phyloP scores from a whole-genome alignment of 2,888 invertebrate species.

The Eupeodes latifasciatus region DNA sequence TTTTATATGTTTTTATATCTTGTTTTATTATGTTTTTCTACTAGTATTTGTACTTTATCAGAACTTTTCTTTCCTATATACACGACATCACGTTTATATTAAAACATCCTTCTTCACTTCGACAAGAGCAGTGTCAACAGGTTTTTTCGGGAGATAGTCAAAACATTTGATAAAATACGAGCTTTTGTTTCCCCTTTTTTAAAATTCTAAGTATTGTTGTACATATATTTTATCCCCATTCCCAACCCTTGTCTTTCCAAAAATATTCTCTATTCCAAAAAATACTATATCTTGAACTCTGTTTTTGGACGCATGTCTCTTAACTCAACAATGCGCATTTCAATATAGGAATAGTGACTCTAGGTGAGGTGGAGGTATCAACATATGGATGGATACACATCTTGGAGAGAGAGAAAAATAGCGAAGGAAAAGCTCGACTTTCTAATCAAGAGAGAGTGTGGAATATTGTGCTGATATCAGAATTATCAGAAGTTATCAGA shows the following conservation, averaged over 20 bases:
- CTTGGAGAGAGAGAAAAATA: neutral
- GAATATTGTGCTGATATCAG: constrained; percentile 5
- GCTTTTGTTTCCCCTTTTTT: constrained; percentile 23
- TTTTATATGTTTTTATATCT: constrained; percentile 12
- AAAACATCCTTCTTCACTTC: constrained; percentile 62
- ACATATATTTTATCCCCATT: no score
- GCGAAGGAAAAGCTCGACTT: constrained; percentile 45
- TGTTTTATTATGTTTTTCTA: constrained; percentile 1
- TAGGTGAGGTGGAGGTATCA: neutral
- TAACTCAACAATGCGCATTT: constrained; percentile 59
- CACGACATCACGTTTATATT: constrained; percentile 53
- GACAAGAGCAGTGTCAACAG: constrained; percentile 67
- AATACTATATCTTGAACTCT: neutral
- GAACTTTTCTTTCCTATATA: constrained; percentile 37
- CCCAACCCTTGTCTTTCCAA: constrained; percentile 22
- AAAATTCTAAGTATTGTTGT: neutral
- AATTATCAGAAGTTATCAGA: constrained; percentile 30
- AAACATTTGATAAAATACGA: constrained; percentile 70
- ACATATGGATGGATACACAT: constrained; percentile 33
- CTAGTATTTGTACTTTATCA: constrained; percentile 46
- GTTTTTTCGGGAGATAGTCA: constrained; percentile 70
- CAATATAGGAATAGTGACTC: neutral
- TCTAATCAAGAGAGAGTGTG: constrained; percentile 30
- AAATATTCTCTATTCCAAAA: constrained; percentile 40
- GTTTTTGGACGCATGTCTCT: constrained; percentile 50